Evolutionary conservation across 2,888 invertebrate species (phyloP), one percentile per base, ranked within the genome.

Genomic region (Tupiocoris notatus): DNA sequence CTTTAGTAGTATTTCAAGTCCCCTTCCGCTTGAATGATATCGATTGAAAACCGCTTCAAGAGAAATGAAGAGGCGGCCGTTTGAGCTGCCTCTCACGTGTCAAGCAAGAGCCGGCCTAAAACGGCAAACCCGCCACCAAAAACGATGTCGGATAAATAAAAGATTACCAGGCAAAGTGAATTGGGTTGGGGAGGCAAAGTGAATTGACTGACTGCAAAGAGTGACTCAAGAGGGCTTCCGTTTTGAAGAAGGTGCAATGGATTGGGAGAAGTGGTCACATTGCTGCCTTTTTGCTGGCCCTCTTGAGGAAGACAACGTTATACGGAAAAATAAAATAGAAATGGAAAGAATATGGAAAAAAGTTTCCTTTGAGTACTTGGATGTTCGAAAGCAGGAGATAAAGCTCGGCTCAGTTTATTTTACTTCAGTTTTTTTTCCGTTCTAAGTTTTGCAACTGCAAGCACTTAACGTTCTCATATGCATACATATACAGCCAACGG

Each of bases 121-220:
- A 54, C 7, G 7, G 54, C 12, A 12, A 7, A 54, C 7, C 54
- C 9, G 9, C 59, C 59, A 39, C 39, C 39, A 39, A 39, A 59
- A 59, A 59, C 7, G 59, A 59, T 59, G 59, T 59, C 6, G 59
- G 59, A 59, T 59, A 59, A 59, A 59, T 59, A 59, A 59, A 59
- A 59, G 6, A 59, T 59, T 59, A 59, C 20, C 7, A 39, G n/a
- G 3, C 20, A 59, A 63, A 63, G 64, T 63, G 64, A 63, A 63
- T 63, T 63, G 68, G 56, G 21, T 12, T 39, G 6, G 39, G 39
- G 39, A 39, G 39, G 39, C 12, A 39, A 39, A 39, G 39, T 39
- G 39, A 39, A 39, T 39, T 39, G 39, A 39, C 39, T 39, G 39
- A 39, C 39, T 39, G 39, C 39, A 39, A 39, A 39, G n/a, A 39